Base-by-base conservation (phyloP, 2,113 vertebrate species). In the Jacana jacana region DNA sequence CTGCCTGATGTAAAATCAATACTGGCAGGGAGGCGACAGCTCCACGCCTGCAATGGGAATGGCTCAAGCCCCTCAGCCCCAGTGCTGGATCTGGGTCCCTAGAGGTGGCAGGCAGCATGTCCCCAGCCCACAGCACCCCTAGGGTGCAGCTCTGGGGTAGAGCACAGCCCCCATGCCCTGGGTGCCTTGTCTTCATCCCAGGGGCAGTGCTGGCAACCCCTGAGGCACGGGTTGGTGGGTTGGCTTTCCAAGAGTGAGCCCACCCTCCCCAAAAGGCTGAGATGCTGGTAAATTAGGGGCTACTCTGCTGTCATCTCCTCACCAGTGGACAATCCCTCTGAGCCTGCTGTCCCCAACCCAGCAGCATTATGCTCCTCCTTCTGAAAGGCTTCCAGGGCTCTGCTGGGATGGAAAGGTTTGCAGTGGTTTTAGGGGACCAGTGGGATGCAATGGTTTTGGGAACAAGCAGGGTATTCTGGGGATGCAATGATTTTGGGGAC, bases 21-120 rank as follows among this genome's bases (percentile, higher is more conserved):
- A 13, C 49, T 55, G 39, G 40, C 17, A 9, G 37, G 4, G 0
- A 1, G 37, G 49, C 0, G 1, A 33, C 2, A 4, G 49, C 64
- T 77, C 69, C 0, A 0, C 0, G 1, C 20, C 28, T 31, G 31
- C 68, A 19, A 0, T 17, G 48, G 86, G 66, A 69, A 77, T 3
- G 5, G 22, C 35, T 63, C 22, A 51, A 46, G 15, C 7, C 6
- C 25, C 2, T 19, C n/a, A 46, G 13, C 7, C 7, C 23, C 2
- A 6, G 13, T 49, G 37, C 22, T 78, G 58, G 58, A 52, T 51
- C 13, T 0, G 0, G 23, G 23, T 2, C 23, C 25, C 24, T 1
- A 5, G 31, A 68, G 40, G 30, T 78, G 37, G 60, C 46, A 64
- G 24, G 8, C 60, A 73, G 68, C 31, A 11, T 1, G 19, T 28